Conservation (phyloP, 2,888 invertebrate genomes). For the Brassicogethes aeneus region DNA sequence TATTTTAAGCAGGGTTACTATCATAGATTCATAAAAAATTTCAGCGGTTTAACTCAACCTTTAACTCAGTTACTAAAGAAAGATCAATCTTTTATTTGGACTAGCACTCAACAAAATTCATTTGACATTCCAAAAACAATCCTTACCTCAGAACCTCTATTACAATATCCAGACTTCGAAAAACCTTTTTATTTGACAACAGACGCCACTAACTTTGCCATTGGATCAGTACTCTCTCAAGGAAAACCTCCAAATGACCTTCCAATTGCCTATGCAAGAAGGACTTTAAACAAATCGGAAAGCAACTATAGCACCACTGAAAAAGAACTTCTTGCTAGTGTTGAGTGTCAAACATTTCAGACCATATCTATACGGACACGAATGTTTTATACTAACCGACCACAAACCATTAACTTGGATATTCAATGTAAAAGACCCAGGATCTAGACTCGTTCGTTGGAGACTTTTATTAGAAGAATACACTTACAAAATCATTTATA, state of each 20-base stretch:
- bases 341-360: conserved; percentile 33
- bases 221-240: conserved; percentile 28
- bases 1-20: no score
- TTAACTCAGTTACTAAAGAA: conserved; percentile 8
- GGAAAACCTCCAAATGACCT: conserved; percentile 25
- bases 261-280: conserved; percentile 27
- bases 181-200: conserved; percentile 26
- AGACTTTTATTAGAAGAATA: conserved; percentile 26
- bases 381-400: conserved; percentile 31
- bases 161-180: conserved; percentile 25
- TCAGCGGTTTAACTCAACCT: conserved; percentile 7
- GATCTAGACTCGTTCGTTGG: conserved; percentile 27
- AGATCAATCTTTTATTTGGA: conserved; percentile 3
- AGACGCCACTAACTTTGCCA: conserved; percentile 26
- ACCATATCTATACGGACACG: conserved; percentile 32
- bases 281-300: conserved; percentile 25
- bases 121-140: conserved; percentile 9
- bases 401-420: conserved; percentile 32
- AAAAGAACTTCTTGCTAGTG: conserved; percentile 27
- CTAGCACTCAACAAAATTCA: background rate
- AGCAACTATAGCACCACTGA: conserved; percentile 23
- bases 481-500: conserved; percentile 26
- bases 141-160: conserved; percentile 10
- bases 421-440: conserved; percentile 25
- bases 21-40: conserved; percentile 10